These are phyloP conservation scores for Acleris holmiana DNA, from an alignment of 2,888 invertebrate species.

Conservation along the genomic window DNA sequence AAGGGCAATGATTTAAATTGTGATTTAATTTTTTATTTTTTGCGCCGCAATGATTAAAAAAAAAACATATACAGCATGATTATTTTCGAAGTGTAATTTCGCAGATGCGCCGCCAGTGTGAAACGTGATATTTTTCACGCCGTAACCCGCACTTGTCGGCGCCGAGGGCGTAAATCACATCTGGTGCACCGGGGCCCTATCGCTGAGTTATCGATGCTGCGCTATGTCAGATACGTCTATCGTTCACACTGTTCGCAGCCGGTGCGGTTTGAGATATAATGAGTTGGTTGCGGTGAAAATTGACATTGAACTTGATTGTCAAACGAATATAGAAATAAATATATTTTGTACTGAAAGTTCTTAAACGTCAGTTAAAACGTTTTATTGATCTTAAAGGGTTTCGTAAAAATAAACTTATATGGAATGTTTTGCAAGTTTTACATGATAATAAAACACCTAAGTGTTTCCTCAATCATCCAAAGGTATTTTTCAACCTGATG, in stretches of 20 bases:
- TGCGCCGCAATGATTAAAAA: too few species aligned
- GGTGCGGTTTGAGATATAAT: constrained; percentile 4
- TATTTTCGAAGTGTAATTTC: constrained; percentile 3
- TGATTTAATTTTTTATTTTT: too few species aligned
- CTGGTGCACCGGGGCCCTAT: constrained; percentile 48
- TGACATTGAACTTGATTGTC: background rate
- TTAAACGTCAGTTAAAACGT: too few species aligned
- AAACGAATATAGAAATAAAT: background rate
- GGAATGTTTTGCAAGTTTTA: too few species aligned
- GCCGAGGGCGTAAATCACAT: constrained; percentile 57
- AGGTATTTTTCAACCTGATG: too few species aligned
- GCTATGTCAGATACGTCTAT: constrained; percentile 43
- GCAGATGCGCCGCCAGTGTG: constrained; percentile 11
- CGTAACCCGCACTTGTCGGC: constrained; percentile 26
- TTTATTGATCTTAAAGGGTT: too few species aligned
- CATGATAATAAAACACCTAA: too few species aligned
- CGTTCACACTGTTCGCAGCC: constrained; percentile 19
- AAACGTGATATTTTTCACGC: constrained; percentile 33
- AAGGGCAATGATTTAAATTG: too few species aligned
- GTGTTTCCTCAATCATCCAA: too few species aligned
- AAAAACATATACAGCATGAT: too few species aligned
- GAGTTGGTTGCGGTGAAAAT: background rate
- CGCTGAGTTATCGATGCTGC: constrained; percentile 49
- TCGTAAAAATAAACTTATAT: too few species aligned
- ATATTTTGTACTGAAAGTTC: too few species aligned